These are phyloP conservation scores for Aleiodes testaceus DNA, from an alignment of 2,888 invertebrate species.

Conservation along the genomic window DNA sequence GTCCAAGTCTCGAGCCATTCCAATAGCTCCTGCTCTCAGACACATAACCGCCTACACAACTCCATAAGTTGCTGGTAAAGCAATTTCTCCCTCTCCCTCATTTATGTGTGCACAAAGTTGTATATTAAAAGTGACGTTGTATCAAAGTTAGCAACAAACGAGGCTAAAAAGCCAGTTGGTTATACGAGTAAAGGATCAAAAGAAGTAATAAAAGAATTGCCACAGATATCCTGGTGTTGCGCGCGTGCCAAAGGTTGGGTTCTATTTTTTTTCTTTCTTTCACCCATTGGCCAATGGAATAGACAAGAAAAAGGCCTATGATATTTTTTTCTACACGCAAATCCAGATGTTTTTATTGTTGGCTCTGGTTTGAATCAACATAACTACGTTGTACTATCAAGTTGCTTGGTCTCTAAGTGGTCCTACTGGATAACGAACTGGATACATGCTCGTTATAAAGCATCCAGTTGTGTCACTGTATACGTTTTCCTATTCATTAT, in stretches of 20 bases:
- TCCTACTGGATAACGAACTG: constrained; percentile 28
- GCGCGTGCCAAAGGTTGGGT: too few species aligned
- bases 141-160: constrained; percentile 8
- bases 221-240: too few species aligned
- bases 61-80: constrained; percentile 10
- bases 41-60: constrained; percentile 17
- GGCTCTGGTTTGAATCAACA: constrained; percentile 14
- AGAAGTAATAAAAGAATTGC: too few species aligned
- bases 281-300: too few species aligned
- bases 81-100: too few species aligned
- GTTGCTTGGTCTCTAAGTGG: constrained; percentile 23
- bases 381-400: constrained; percentile 14
- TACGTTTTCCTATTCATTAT: constrained; percentile 32
- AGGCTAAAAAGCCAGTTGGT: background rate
- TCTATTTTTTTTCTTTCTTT: too few species aligned
- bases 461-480: constrained; percentile 27
- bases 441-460: constrained; percentile 29
- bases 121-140: constrained; percentile 5
- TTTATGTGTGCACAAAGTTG: too few species aligned
- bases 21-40: background rate
- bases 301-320: too few species aligned
- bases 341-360: constrained; percentile 31
- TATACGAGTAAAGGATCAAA: too few species aligned
- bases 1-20: constrained; percentile 9
- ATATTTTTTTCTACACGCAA: too few species aligned